Conservation (phyloP, 2,113 vertebrate species). For the Malaclemys terrapin region DNA sequence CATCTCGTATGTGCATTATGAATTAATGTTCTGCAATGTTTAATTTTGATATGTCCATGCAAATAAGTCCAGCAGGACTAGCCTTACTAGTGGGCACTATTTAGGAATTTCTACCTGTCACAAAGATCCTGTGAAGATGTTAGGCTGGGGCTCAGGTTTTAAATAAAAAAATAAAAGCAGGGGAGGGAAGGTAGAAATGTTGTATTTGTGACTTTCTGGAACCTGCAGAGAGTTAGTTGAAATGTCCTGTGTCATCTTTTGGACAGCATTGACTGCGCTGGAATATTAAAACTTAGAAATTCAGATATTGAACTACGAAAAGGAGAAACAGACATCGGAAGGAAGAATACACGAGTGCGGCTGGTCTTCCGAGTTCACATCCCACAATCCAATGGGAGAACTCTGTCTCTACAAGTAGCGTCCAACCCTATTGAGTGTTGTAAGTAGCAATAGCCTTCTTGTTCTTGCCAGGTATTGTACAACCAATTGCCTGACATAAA, state of each 20-base stretch:
- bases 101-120: neutral
- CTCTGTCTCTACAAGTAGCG: conserved; percentile 89
- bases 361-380: conserved; percentile 95
- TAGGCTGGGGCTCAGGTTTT: neutral
- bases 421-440: conserved; percentile 98
- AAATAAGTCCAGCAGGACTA: neutral
- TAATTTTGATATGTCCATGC: neutral
- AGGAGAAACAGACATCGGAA: conserved; percentile 95
- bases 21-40: conserved; percentile 11
- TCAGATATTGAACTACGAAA: conserved; percentile 96
- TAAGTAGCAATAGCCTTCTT: conserved; percentile 79
- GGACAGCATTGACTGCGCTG: conserved; percentile 93
- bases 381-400: conserved; percentile 91
- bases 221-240: neutral
- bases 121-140: neutral
- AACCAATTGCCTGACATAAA: accelerated
- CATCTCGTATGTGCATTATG: conserved; percentile 13
- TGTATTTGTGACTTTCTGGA: accelerated
- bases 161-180: neutral
- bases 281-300: conserved; percentile 95
- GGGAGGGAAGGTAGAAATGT: neutral
- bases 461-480: neutral
- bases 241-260: conserved; percentile 17
- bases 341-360: conserved; percentile 94
- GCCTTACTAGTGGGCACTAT: neutral